A percentile compares a stretch with the other conserved stretches of the same genome.
phyloP scores from a whole-genome alignment of 2,113 vertebrate species.

The Megalops atlanticus region DNA sequence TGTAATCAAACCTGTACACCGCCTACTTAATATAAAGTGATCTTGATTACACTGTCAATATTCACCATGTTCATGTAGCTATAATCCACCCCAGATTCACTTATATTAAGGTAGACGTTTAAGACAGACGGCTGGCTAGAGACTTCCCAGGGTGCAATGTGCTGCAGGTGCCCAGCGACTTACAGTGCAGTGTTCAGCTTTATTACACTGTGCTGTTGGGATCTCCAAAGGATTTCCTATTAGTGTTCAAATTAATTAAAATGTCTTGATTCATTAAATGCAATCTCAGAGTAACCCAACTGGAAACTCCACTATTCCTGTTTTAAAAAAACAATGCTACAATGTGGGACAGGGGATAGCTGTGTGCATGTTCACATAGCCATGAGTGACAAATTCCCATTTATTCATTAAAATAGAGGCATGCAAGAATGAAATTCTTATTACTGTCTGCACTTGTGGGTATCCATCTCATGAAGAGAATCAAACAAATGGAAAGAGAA shows the following conservation, averaged over 20 bases:
- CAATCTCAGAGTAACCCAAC: slow-evolving; percentile 33
- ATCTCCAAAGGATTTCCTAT: slow-evolving; percentile 15
- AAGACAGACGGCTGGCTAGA: not conserved
- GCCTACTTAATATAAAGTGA: no score
- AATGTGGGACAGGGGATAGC: not conserved
- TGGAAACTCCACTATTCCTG: slow-evolving; percentile 17
- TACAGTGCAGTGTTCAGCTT: not conserved
- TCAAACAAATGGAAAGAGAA: no score
- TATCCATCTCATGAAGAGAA: no score
- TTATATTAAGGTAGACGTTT: not conserved
- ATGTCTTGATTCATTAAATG: slow-evolving; percentile 30
- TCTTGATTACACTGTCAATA: no score
- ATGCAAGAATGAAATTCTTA: no score
- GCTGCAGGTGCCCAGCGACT: not conserved
- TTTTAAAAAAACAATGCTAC: not conserved
- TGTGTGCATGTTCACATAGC: no score
- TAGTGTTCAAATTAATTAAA: slow-evolving; percentile 31
- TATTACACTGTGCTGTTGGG: slow-evolving; percentile 16
- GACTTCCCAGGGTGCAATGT: not conserved
- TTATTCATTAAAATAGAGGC: no score
- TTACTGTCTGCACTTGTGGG: no score
- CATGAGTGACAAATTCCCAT: no score
- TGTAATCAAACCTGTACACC: no score
- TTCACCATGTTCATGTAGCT: no score
- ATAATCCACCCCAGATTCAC: not conserved